Conservation (phyloP, 2,113 vertebrate genomes). For the Limanda limanda region DNA sequence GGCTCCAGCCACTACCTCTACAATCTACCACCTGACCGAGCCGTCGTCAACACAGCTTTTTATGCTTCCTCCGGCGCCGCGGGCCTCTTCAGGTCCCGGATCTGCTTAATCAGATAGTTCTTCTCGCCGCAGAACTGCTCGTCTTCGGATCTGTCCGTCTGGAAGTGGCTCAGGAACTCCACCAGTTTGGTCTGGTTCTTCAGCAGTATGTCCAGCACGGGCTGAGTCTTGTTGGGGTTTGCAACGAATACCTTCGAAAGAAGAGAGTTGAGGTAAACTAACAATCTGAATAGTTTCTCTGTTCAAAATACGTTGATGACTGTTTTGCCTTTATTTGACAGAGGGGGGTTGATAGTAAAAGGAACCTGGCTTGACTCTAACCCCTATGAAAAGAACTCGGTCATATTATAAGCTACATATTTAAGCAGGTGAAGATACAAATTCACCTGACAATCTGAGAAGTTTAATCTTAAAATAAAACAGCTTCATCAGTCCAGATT, state of each 20-base stretch:
- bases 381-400: not conserved
- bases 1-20: slow-evolving; percentile 51
- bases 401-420: not conserved
- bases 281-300: not conserved
- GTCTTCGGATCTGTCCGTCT: slow-evolving; percentile 93
- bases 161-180: slow-evolving; percentile 97
- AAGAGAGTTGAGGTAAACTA: not conserved
- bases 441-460: not conserved
- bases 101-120: slow-evolving; percentile 98
- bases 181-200: slow-evolving; percentile 98
- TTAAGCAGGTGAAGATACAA: not conserved
- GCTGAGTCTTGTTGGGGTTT: slow-evolving; percentile 97
- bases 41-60: not conserved
- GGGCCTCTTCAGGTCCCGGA: slow-evolving; percentile 94
- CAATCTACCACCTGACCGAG: slow-evolving; percentile 44
- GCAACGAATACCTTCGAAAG: slow-evolving; percentile 93
- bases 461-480: not conserved
- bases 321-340: not conserved
- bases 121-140: slow-evolving; percentile 98
- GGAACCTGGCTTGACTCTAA: not conserved
- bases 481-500: not conserved
- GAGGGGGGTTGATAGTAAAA: no score
- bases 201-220: slow-evolving; percentile 96
- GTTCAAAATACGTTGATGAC: no score
- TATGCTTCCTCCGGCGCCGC: slow-evolving; percentile 76